Conservation (phyloP, 2,113 vertebrate species). For the Lynx canadensis region DNA sequence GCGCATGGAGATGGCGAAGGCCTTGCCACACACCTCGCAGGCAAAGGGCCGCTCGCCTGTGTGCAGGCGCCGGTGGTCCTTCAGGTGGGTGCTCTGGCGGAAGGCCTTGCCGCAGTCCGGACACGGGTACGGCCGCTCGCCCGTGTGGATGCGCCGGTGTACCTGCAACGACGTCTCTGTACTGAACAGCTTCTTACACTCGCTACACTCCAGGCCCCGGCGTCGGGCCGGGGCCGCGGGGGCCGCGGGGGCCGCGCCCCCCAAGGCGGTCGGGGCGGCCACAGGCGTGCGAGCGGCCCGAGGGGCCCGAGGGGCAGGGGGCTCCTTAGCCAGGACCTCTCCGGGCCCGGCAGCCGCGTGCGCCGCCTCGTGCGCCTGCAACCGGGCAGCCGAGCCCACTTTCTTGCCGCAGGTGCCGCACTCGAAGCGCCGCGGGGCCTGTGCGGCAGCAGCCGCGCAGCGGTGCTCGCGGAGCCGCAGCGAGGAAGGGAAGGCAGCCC, state of each 20-base stretch:
- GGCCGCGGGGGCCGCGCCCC: conserved; percentile 46
- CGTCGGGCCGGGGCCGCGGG: conserved; percentile 80
- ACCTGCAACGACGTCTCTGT: conserved; percentile 93
- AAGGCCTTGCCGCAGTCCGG: conserved; percentile 92
- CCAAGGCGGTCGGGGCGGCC: conserved; percentile 70
- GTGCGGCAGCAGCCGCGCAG: conserved; percentile 87
- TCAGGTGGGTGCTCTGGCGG: conserved; percentile 93
- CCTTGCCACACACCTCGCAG: conserved; percentile 91
- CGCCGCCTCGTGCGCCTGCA: conserved; percentile 87
- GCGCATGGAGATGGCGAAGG: conserved; percentile 94
- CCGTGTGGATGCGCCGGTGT: conserved; percentile 93
- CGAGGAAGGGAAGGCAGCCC: conserved; percentile 89
- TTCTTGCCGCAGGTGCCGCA: conserved; percentile 94
- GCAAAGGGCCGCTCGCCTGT: conserved; percentile 91
- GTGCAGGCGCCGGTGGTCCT: conserved; percentile 93
- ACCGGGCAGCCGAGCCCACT: conserved; percentile 91
- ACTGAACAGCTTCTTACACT: conserved; percentile 92
- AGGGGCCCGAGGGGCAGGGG: conserved; percentile 78
- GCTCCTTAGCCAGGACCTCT: conserved; percentile 88
- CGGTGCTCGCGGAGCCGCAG: conserved; percentile 90
- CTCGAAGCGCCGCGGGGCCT: conserved; percentile 87
- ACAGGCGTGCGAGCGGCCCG: conserved; percentile 73
- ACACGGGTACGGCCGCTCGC: conserved; percentile 90
- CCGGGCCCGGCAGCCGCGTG: conserved; percentile 79
- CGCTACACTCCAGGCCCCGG: conserved; percentile 88